Base-by-base conservation (phyloP, 2,113 vertebrate species). In the Dryoscopus gambensis region DNA sequence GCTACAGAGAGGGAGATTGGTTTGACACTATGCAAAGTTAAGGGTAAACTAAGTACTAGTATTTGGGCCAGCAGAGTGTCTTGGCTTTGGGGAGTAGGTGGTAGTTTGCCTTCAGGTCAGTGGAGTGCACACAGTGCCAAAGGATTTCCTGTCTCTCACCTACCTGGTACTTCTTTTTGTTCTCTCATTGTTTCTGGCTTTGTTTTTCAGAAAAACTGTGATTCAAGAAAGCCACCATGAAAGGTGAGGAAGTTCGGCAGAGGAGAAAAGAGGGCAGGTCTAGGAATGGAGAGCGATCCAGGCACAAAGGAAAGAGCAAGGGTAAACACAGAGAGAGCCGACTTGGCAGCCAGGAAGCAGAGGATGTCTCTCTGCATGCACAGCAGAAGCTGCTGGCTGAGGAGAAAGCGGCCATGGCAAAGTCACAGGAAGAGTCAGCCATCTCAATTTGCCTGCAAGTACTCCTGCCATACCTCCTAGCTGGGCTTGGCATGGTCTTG, bases 401-500 rank as follows among this genome's bases (percentile, higher is more conserved):
- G 91, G 96, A 86, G 30, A 98, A 98, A 67, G 92, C 52, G 1
- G 81, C 97, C 3, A 96, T 98, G 37, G 97, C 94, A 87, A 98
- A 98, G 93, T 77, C 95, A 9, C 95, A 90, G 65, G 98, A 98
- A 52, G 99, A 99, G 84, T 98, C 98, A 3, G 93, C 98, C 62
- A 18, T 84, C 19, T 67, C 92, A 42, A 98, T 99, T 63, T 98
- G 94, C 78, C 94, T 98, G 13, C 99, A 99, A 97, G 99, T 99
- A 87, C 64, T 98, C 46, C 89, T 98, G 69, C 98, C 98, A 2
- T 99, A 98, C 95, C 50, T 98, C 64, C 91, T 99, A 40, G 99
- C 99, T 19, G 99, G 99, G 59, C 95, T 99, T 86, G 99, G 99
- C 46, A 99, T 99, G 98, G 98, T 99, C 65, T 92, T 97, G 37